Percentiles rank a stretch among this genome's conserved stretches.
Conservation (phyloP, 2,888 invertebrate species). For the Caenorhabditis sinica region DNA sequence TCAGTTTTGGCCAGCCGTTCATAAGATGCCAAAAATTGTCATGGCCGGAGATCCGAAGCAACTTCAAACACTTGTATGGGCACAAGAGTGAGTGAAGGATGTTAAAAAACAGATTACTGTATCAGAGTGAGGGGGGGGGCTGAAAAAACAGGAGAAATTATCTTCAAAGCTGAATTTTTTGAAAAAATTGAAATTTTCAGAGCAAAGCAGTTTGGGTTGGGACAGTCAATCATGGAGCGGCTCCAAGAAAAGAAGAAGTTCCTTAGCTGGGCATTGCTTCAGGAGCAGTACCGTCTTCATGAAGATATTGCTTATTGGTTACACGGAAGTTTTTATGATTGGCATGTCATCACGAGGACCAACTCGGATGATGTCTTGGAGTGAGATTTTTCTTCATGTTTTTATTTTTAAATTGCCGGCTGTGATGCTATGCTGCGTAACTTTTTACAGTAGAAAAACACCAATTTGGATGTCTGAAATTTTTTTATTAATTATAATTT, state of each 20-base stretch:
- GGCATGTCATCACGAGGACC: neutral
- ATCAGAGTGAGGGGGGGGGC: too few relatives aligned
- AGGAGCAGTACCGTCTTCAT: neutral
- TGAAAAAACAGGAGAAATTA: too few relatives aligned
- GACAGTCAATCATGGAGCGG: too few relatives aligned
- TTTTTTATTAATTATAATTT: too few relatives aligned
- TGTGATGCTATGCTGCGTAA: neutral
- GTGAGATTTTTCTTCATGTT: too few relatives aligned
- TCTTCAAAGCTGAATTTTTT: too few relatives aligned
- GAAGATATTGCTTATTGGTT: neutral
- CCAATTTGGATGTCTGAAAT: too few relatives aligned
- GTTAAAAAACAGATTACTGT: too few relatives aligned
- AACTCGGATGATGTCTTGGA: too few relatives aligned
- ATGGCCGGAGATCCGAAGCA: constrained; percentile 25
- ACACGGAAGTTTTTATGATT: neutral
- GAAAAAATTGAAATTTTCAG: neutral
- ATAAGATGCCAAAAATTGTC: neutral
- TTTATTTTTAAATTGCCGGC: too few relatives aligned
- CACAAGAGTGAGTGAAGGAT: constrained; percentile 3
- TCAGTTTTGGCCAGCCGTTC: neutral
- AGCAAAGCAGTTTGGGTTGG: too few relatives aligned
- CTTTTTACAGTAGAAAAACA: too few relatives aligned
- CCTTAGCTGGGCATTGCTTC: neutral
- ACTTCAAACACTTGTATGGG: neutral
- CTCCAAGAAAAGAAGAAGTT: neutral